Evolutionary conservation across 2,113 vertebrate genomes (phyloP), one percentile per base, ranked within the genome.

Genomic region (Diphyllodes magnificus): DNA sequence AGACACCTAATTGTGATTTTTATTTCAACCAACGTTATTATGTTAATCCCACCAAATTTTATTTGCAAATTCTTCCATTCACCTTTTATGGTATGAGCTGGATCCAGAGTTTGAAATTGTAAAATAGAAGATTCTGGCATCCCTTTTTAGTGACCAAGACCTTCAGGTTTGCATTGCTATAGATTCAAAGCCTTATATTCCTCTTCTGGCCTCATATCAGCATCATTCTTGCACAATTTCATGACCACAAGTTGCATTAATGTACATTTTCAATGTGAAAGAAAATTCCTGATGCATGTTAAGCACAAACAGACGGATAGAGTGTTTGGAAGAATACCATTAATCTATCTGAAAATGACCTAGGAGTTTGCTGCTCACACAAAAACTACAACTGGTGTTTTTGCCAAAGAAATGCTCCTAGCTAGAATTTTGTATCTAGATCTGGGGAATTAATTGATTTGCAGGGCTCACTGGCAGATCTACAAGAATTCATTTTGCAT

Each of bases 341-440:
- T 79, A 35, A 64, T 84, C 25, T 66, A 21, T 72, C 73, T 97
- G 96, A 94, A 97, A 96, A 92, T 86, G 49, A 91, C 57, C 42
- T 51, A 59, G 54, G 50, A 73, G 15, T 90, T 70, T 69, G 15
- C 87, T 42, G 33, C 9, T 75, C 21, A 71, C 37, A 39, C 17
- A 82, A 49, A 81, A 91, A 89, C 37, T 72, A 44, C 42, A 80
- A 65, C 13, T 69, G 16, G 16, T 61, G 21, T 16, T 84, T 79
- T 82, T 60, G 33, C 37, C 81, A 82, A 76, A 80, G 18, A 87
- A 85, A 45, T 45, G 16, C 23, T 91, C 7, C n/a, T 63, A 71
- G 45, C 15, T 64, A 66, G 40, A 85, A 28, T 51, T 79, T 25
- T 87, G 14, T 82, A 44, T 59, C 25, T 35, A 73, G 42, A 59